Evolutionary conservation across 37 sponge, comb jelly and placozoan species (phyloP).

Genomic region (Corticium candelabrum): DNA sequence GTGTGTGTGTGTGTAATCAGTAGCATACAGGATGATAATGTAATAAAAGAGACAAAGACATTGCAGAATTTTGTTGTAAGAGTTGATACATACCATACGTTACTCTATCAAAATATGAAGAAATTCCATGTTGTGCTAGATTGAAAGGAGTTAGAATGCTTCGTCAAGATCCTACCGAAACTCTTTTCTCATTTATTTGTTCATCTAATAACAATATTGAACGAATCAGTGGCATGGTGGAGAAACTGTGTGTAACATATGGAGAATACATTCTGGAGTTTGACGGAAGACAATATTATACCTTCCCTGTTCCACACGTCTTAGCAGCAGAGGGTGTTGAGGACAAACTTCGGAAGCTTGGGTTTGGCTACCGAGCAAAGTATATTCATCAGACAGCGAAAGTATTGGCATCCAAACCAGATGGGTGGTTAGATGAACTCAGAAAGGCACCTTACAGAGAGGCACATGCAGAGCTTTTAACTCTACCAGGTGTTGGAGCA

Average conservation of each 20-base stretch:
- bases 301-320: constrained; percentile 45
- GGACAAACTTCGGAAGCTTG: constrained; percentile 41
- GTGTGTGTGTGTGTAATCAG: too few species aligned
- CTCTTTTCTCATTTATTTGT: constrained; percentile 80
- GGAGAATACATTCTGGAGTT: constrained; percentile 31
- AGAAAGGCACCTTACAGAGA: constrained; percentile 26
- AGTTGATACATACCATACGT: too few species aligned
- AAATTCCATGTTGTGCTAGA: too few species aligned
- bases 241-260: constrained; percentile 41
- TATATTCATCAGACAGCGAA: constrained; percentile 51
- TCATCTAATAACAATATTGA: constrained; percentile 89
- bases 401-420: constrained; percentile 9
- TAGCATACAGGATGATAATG: too few species aligned
- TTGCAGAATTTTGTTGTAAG: too few species aligned
- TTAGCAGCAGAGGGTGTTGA: constrained; percentile 36
- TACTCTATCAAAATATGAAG: too few species aligned
- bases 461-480: constrained; percentile 36
- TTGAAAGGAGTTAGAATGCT: constrained; percentile 48
- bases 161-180: constrained; percentile 71
- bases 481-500: constrained; percentile 73
- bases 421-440: constrained; percentile 27
- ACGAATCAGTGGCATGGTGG: constrained; percentile 66
- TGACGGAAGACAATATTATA: constrained; percentile 20
- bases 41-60: not conserved
- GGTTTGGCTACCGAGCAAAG: constrained; percentile 89